A percentile compares a stretch with the other conserved stretches of the same genome.
These are phyloP conservation scores for Platyscapa corneri DNA, from an alignment of 1,140 invertebrate genomes.

Conservation along the genomic window DNA sequence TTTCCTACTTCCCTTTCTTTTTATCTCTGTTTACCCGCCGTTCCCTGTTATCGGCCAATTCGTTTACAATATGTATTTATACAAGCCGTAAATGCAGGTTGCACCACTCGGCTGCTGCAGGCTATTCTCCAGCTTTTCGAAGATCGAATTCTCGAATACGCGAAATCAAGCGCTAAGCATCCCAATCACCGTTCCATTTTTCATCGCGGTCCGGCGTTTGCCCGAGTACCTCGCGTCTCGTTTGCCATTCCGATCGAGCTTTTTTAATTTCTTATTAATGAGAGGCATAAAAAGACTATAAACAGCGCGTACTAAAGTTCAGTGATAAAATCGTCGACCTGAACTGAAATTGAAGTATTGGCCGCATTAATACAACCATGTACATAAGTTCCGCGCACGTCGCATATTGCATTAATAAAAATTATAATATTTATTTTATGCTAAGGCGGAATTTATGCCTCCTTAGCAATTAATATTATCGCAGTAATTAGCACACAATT, in stretches of 20 bases:
- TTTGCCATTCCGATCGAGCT: conserved; percentile 12
- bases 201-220: not conserved
- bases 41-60: conserved; percentile 20
- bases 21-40: too few species aligned
- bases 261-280: conserved; percentile 16
- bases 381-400: not conserved
- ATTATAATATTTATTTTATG: not conserved
- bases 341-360: not conserved
- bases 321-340: conserved; percentile 20
- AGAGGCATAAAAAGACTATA: not conserved
- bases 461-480: not conserved
- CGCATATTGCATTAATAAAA: not conserved
- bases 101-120: not conserved
- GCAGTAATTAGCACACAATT: not conserved
- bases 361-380: not conserved
- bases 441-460: not conserved
- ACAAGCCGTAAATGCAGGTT: not conserved
- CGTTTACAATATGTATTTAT: conserved; percentile 17
- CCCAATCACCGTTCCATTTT: conserved; percentile 27
- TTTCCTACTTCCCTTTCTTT: too few species aligned
- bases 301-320: conserved; percentile 8
- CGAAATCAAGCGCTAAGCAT: conserved; percentile 22
- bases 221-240: not conserved
- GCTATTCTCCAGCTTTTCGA: not conserved
- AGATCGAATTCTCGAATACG: not conserved